These are phyloP conservation scores for Gavia stellata DNA, from an alignment of 2,113 vertebrate genomes.

Conservation along the genomic window DNA sequence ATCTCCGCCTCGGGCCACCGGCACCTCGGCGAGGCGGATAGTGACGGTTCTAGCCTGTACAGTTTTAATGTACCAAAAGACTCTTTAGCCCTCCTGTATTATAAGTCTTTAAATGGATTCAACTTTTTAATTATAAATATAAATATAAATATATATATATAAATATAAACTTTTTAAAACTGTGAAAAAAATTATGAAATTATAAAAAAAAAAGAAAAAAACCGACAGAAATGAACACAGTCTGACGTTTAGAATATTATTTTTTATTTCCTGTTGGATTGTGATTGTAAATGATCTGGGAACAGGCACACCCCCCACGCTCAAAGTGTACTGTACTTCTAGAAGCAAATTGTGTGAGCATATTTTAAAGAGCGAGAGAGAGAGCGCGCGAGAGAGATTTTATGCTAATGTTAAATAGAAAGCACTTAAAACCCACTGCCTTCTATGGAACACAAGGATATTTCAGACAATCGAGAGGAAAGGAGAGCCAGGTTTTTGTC, in stretches of 20 bases:
- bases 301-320: conserved; percentile 62
- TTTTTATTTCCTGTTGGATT: conserved; percentile 82
- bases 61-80: conserved; percentile 78
- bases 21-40: conserved; percentile 14
- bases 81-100: conserved; percentile 70
- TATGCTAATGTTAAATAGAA: conserved; percentile 74
- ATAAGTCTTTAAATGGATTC: conserved; percentile 77
- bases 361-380: conserved; percentile 66
- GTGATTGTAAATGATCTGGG: conserved; percentile 77
- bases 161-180: conserved; percentile 84
- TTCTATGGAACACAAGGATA: conserved; percentile 70
- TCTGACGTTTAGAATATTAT: conserved; percentile 79
- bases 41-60: conserved; percentile 69
- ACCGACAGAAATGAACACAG: conserved; percentile 60
- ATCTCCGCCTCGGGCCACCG: conserved; percentile 21
- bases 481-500: conserved; percentile 74
- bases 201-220: conserved; percentile 50
- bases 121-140: conserved; percentile 83
- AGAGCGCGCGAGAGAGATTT: conserved; percentile 46
- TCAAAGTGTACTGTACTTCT: conserved; percentile 67
- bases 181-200: conserved; percentile 79
- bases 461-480: conserved; percentile 86
- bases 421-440: conserved; percentile 83
- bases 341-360: conserved; percentile 77
- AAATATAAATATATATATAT: conserved; percentile 81